Evolutionary conservation across 2,797 vertebrate genomes (phyloP), one percentile per base, ranked within the genome.

Genomic region (Brachymystax lenok): DNA sequence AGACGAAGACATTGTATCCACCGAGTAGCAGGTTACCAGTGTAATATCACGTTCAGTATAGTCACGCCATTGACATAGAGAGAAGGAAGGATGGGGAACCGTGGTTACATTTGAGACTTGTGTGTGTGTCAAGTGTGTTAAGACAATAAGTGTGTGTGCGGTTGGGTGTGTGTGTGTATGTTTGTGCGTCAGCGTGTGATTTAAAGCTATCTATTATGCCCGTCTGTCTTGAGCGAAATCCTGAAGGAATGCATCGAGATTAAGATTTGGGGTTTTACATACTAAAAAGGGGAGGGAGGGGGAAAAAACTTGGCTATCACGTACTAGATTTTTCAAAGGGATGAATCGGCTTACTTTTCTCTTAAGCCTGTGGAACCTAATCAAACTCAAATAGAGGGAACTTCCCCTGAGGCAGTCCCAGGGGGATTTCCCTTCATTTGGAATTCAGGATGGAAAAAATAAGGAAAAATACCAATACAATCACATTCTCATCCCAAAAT

Each of bases 401-500:
- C 84, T 86, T 90, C 86, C 89, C 89, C 90, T 83, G 78, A 80
- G 88, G 86, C 67, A 85, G 85, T 90, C 88, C 79, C 71, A 74
- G 75, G 88, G 88, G 91, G 92, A 91, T 90, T 90, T 91, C 84
- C 84, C 87, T 88, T 89, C 87, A 93, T 92, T 91, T 90, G 85
- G 89, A 92, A 87, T 89, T 88, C 88, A 88, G 84, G 84, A 84
- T 19, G 73, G 86, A 90, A n/a, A 59, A 46, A 12, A 46, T 12
- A 10, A 12, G 10, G 10, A 12, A 46, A 46, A 46, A 46, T 46
- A 12, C 0, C 12, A 12, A 59, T 59, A n/a, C n/a, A 59, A 90
- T 90, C 86, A 83, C 81, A 80, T 84, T 87, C 84, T 91, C 82
- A 88, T 91, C 87, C 85, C 80, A 76, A 86, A 91, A 46, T 2